These are phyloP conservation scores for Yponomeuta plumbellus DNA, from an alignment of 2,888 invertebrate genomes.

Conservation along the genomic window DNA sequence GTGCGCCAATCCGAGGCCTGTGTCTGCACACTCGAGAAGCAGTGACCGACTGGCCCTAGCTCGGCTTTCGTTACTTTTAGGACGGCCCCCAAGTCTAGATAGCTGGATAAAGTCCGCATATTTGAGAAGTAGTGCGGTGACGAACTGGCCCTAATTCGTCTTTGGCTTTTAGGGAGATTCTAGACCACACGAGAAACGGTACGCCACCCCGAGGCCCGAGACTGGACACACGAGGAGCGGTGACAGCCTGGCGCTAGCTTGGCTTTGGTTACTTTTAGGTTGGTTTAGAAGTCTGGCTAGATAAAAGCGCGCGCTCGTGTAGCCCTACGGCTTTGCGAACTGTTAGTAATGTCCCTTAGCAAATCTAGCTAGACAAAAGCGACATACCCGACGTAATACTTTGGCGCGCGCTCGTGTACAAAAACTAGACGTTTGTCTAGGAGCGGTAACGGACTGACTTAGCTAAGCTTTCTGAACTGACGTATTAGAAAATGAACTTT, in stretches of 20 bases:
- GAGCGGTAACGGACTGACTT: no score
- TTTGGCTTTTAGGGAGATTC: no score
- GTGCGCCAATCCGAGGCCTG: conserved; percentile 91
- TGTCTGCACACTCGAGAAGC: conserved; percentile 73
- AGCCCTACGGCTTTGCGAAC: conserved; percentile 93
- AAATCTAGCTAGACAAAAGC: no score
- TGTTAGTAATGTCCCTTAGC: no score
- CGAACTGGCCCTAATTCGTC: no score
- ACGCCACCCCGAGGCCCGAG: conserved; percentile 91
- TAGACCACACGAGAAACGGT: conserved; percentile 81
- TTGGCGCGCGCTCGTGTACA: no score
- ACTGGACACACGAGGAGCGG: conserved; percentile 62
- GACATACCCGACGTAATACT: no score
- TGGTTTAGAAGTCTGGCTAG: neutral
- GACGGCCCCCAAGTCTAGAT: neutral
- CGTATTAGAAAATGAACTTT: no score
- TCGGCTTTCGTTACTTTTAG: neutral
- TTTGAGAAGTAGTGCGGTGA: no score
- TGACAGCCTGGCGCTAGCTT: neutral
- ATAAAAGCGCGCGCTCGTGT: conserved; percentile 42
- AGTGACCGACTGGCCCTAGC: neutral
- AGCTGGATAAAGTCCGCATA: no score
- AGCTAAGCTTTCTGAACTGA: no score
- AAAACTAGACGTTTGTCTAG: no score
- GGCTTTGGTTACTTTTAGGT: neutral